Evolutionary conservation across 1,140 invertebrate species (phyloP).

Genomic region (Aradophagus sp.): DNA sequence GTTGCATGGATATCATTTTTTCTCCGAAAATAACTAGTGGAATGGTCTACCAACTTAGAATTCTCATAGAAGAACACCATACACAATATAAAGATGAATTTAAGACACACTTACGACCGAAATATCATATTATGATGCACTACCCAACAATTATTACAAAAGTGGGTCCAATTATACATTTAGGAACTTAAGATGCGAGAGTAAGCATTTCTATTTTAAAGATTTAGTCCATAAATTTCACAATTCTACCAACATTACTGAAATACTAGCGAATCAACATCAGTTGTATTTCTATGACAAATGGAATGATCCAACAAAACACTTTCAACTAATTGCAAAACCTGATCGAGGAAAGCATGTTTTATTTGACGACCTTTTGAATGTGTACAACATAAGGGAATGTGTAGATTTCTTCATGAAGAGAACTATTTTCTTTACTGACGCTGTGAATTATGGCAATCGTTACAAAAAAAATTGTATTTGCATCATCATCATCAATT

Average conservation of each 20-base stretch:
- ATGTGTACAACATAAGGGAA: background rate
- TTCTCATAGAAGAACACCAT: conserved; percentile 35
- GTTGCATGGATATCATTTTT: conserved; percentile 31
- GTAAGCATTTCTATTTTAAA: conserved; percentile 14
- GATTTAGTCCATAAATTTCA: conserved; percentile 2
- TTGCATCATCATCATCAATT: too few relatives aligned
- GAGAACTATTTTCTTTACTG: conserved; percentile 1
- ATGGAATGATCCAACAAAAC: conserved; percentile 1
- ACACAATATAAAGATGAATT: conserved; percentile 12
- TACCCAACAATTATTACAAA: conserved; percentile 20
- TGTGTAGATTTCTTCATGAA: background rate
- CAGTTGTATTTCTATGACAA: conserved; percentile 9
- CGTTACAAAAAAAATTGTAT: conserved; percentile 1
- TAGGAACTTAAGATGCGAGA: conserved; percentile 4
- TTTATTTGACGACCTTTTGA: background rate
- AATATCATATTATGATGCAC: conserved; percentile 28
- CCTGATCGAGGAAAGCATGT: background rate
- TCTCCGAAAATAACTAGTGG: conserved; percentile 25
- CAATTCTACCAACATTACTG: conserved; percentile 6
- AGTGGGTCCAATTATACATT: conserved; percentile 18
- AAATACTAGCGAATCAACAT: conserved; percentile 11
- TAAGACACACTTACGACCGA: conserved; percentile 21
- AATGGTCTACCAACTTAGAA: conserved; percentile 27
- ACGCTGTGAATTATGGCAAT: background rate
- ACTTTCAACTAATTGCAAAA: background rate